Evolutionary conservation across 2,888 invertebrate genomes (phyloP).

Genomic region (Laothoe populi): DNA sequence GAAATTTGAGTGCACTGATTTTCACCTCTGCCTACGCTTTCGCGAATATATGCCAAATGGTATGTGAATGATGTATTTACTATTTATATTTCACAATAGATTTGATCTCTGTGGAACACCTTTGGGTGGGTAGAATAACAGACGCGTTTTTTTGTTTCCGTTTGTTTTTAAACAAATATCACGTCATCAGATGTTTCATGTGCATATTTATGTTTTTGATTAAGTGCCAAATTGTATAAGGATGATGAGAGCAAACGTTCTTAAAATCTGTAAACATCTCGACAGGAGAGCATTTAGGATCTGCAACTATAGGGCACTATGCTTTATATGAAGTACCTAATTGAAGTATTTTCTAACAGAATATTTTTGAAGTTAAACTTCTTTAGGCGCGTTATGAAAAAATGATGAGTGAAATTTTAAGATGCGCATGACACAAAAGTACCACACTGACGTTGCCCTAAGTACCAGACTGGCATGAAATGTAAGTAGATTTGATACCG

Average conservation of each 20-base stretch:
- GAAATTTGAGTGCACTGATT: background rate
- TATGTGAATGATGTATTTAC: background rate
- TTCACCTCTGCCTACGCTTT: background rate
- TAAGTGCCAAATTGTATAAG: background rate
- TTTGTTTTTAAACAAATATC: background rate
- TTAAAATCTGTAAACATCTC: background rate
- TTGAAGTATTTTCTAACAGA: too few species aligned
- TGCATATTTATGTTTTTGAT: constrained; percentile 9
- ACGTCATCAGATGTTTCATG: constrained; percentile 1
- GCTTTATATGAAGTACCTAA: too few species aligned
- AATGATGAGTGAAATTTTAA: too few species aligned
- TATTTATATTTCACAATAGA: constrained; percentile 6
- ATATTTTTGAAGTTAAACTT: too few species aligned
- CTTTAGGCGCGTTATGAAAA: too few species aligned
- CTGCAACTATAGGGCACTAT: too few species aligned
- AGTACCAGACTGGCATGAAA: too few species aligned
- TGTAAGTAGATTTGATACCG: too few species aligned
- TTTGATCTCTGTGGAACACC: constrained; percentile 3
- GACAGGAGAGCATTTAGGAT: too few species aligned
- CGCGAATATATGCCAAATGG: background rate
- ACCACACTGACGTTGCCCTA: too few species aligned
- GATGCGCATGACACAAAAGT: too few species aligned
- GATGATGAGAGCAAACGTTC: background rate
- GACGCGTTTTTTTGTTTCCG: constrained; percentile 14
- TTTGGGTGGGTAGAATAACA: background rate